Percentiles rank a stretch among this genome's conserved stretches.
Conservation (phyloP, 2,888 invertebrate species). For the Bibio marci region DNA sequence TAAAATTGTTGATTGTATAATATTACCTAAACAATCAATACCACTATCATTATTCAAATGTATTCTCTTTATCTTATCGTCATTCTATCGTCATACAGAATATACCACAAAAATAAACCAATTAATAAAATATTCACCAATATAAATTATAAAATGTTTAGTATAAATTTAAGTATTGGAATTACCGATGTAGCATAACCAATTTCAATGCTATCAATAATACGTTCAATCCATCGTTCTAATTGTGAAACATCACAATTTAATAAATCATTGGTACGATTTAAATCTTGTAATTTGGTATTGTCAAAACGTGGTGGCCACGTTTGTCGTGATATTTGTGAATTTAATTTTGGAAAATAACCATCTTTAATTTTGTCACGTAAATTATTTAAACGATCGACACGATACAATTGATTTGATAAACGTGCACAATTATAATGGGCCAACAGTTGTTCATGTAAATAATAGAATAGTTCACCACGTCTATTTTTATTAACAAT, state of each 20-base stretch:
- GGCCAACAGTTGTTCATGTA: constrained; percentile 36
- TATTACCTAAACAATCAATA: constrained; percentile 54
- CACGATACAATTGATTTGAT: constrained; percentile 42
- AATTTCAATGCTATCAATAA: constrained; percentile 44
- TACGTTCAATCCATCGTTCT: constrained; percentile 49
- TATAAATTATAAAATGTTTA: no score
- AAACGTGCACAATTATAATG: constrained; percentile 55
- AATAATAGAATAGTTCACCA: constrained; percentile 47
- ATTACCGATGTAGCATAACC: constrained; percentile 33
- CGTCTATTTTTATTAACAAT: constrained; percentile 38
- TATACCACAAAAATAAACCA: constrained; percentile 8
- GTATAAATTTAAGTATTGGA: no score
- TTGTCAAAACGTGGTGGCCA: constrained; percentile 46
- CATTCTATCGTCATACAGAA: no score
- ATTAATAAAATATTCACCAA: background rate
- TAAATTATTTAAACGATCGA: constrained; percentile 33
- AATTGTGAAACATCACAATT: constrained; percentile 41
- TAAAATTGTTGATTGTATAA: constrained; percentile 48
- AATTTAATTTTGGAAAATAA: constrained; percentile 60
- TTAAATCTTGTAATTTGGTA: constrained; percentile 35
- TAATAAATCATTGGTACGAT: constrained; percentile 42
- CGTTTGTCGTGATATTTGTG: constrained; percentile 44
- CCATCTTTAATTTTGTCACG: constrained; percentile 11
- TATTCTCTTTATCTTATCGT: constrained; percentile 28
- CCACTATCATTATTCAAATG: constrained; percentile 43